phyloP scores from a whole-genome alignment of 1,140 invertebrate genomes.

The Leptinotarsa undecemlineata region DNA sequence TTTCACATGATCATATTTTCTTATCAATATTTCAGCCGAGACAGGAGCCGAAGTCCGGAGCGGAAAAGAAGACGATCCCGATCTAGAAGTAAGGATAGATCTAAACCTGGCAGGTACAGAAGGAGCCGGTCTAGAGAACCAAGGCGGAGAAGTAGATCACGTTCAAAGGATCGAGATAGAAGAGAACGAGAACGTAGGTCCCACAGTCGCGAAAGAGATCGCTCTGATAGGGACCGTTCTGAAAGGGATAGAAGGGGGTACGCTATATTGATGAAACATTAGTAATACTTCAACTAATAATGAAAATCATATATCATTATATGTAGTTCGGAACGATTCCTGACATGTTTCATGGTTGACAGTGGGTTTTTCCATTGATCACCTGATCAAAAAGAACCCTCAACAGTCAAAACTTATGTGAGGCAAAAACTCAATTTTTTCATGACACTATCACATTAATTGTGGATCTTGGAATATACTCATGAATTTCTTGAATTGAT shows the following conservation, averaged over 20 bases:
- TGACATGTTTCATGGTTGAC: too few relatives aligned
- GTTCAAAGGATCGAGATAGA: slow-evolving; percentile 29
- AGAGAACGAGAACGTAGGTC: slow-evolving; percentile 36
- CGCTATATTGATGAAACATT: neutral
- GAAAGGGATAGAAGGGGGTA: slow-evolving; percentile 31
- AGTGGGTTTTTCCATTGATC: neutral
- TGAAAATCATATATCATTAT: neutral
- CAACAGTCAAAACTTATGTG: too few relatives aligned
- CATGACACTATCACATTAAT: too few relatives aligned
- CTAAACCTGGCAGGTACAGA: slow-evolving; percentile 38
- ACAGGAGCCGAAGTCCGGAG: slow-evolving; percentile 41
- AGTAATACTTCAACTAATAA: too few relatives aligned
- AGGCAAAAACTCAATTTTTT: too few relatives aligned
- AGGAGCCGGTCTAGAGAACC: slow-evolving; percentile 34
- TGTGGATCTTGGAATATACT: too few relatives aligned
- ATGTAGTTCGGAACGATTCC: neutral
- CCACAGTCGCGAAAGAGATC: slow-evolving; percentile 33
- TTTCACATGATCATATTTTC: neutral
- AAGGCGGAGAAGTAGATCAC: slow-evolving; percentile 35
- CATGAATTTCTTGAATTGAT: too few relatives aligned
- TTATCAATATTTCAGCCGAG: slow-evolving; percentile 31
- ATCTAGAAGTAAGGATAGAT: slow-evolving; percentile 47
- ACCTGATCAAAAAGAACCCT: too few relatives aligned
- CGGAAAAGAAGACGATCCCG: slow-evolving; percentile 44
- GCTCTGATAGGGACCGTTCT: slow-evolving; percentile 13